A percentile compares a stretch with the other conserved stretches of the same genome.
Conservation (phyloP, 2,797 vertebrate species). For the Typhlichthys eigenmanni region DNA sequence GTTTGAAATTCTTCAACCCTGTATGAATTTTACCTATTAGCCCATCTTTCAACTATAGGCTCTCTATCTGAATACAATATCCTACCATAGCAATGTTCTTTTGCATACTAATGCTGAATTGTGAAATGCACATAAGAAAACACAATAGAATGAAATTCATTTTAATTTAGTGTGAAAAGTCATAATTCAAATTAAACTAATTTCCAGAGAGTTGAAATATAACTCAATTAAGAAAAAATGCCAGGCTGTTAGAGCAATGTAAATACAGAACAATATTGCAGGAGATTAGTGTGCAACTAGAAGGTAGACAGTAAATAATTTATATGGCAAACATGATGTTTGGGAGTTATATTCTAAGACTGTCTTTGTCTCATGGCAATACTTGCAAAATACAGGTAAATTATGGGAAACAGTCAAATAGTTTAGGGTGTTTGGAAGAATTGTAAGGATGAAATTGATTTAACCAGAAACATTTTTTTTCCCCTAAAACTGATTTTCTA, state of each 20-base stretch:
- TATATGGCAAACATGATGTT: conserved; percentile 20
- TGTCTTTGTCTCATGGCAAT: conserved; percentile 17
- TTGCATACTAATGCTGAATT: not conserved
- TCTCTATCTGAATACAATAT: not conserved
- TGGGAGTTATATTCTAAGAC: conserved; percentile 18
- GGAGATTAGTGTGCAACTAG: conserved; percentile 9
- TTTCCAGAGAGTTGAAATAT: conserved; percentile 8
- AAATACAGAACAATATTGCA: conserved; percentile 7
- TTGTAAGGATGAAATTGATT: conserved; percentile 21
- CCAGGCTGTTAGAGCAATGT: not conserved
- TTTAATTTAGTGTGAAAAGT: not conserved
- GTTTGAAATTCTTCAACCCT: too few relatives aligned
- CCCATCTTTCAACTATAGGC: too few relatives aligned
- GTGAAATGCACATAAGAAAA: not conserved
- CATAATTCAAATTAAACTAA: not conserved
- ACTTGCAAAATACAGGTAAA: conserved; percentile 19
- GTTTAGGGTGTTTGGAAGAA: conserved; percentile 23
- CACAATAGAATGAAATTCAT: not conserved
- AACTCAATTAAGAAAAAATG: not conserved
- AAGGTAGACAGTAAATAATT: conserved; percentile 25
- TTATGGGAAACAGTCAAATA: too few relatives aligned
- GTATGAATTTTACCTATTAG: too few relatives aligned
- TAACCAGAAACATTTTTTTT: conserved; percentile 56
- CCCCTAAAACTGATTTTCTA: conserved; percentile 49
- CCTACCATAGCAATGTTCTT: conserved; percentile 6